Percentiles rank a stretch among this genome's conserved stretches.
Conservation (phyloP, 2,113 vertebrate species). For the Conger conger region DNA sequence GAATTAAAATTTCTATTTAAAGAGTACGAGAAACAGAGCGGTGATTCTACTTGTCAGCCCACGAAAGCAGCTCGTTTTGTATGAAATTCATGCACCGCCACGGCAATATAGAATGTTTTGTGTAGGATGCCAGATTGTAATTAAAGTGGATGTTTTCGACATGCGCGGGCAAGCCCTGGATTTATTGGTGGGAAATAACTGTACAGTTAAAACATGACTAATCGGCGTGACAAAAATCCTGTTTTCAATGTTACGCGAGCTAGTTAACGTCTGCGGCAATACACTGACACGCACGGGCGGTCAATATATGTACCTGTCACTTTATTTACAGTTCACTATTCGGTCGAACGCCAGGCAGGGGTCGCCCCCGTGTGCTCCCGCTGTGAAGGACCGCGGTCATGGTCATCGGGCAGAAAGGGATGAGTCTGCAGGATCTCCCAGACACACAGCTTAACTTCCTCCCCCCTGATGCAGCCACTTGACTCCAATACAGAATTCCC, state of each 20-base stretch:
- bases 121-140: background rate
- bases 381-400: background rate
- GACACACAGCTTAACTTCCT: background rate
- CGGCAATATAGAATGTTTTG: background rate
- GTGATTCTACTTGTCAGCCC: conserved; percentile 58
- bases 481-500: background rate
- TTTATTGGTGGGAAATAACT: background rate
- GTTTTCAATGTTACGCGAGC: background rate
- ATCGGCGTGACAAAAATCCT: background rate
- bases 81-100: background rate
- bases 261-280: background rate
- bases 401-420: background rate
- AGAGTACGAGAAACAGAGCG: conserved; percentile 56
- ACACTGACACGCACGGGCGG: background rate
- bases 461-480: background rate
- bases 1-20: conserved; percentile 67
- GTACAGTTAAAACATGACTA: background rate
- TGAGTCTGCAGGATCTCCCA: background rate
- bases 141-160: background rate
- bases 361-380: background rate
- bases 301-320: background rate
- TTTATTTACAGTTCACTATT: background rate
- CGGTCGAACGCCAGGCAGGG: background rate
- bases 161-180: background rate
- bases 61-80: conserved; percentile 33